Evolutionary conservation across 2,113 vertebrate genomes (phyloP), one percentile per base, ranked within the genome.

Genomic region (Coreoperca whiteheadi): DNA sequence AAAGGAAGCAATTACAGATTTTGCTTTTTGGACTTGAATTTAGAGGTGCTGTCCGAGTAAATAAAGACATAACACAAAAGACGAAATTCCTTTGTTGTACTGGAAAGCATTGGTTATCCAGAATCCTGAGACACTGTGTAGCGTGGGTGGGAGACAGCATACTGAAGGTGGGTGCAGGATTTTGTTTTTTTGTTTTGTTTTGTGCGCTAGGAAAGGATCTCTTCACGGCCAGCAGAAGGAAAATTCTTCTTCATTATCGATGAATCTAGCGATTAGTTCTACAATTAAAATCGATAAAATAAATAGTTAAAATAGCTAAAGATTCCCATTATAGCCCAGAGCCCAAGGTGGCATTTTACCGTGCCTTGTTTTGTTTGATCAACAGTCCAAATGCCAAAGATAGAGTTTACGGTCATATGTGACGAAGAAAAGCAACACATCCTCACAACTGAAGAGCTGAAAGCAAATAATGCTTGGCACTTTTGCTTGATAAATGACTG

Each of bases 111-210:
- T 69, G 4, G 50, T 43, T 59, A 59, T 74, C 74, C 57, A 66
- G 34, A 78, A 53, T 64, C 39, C 70, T 57, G 53, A 81, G 50
- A 74, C 25, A 75, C 51, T 53, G 65, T 76, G 67, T 20, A 48
- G 59, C 23, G 79, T 89, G 79, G 82, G 79, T 79, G 75, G 61
- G 37, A 77, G 57, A 65, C 28, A 48, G 61, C 60, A 82, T 73
- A 76, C 66, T 79, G 78, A 76, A 79, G 48, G 81, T 89, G 81
- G 84, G 81, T 61, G 74, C 30, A 73, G 54, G 67, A 3, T 61
- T 71, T 46, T 46, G 14, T 12, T 12, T 46, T 46, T 50, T 60
- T 61, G 5, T 60, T 73, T 34, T 50, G 3, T 65, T 57, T 59
- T 67, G 56, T 79, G 46, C 15, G 9, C 59, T 46, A n/a, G 50